Conservation (phyloP, 37 sponge, comb jelly and placozoan species). For the Aplysina aerophoba region DNA sequence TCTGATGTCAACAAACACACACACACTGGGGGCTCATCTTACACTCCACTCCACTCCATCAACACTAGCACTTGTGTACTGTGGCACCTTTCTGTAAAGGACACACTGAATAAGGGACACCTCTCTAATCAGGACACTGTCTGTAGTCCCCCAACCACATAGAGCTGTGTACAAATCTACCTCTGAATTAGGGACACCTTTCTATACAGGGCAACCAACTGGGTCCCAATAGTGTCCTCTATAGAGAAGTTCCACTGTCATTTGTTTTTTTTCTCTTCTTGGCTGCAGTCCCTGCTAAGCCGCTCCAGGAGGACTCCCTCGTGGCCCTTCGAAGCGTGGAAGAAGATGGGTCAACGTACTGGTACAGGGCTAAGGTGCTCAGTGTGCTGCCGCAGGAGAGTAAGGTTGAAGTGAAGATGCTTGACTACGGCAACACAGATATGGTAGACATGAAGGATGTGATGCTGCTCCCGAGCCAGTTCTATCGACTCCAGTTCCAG, state of each 20-base stretch:
- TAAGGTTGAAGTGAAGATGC: slow-evolving; percentile 18
- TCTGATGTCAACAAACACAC: not conserved
- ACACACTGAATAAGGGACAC: no score
- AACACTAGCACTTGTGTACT: no score
- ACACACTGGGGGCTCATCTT: not conserved
- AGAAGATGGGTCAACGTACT: not conserved
- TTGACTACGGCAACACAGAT: slow-evolving; percentile 74
- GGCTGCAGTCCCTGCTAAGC: not conserved
- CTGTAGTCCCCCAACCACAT: no score
- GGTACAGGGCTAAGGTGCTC: slow-evolving; percentile 13
- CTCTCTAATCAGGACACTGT: no score
- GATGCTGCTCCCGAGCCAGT: slow-evolving; percentile 47
- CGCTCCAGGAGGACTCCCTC: not conserved
- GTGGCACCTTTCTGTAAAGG: no score
- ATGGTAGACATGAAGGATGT: slow-evolving; percentile 21
- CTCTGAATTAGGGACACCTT: no score
- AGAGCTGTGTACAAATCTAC: no score
- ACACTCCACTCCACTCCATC: not conserved
- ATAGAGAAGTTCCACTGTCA: no score
- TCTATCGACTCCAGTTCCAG: slow-evolving; percentile 68
- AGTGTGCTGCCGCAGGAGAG: not conserved
- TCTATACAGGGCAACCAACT: no score
- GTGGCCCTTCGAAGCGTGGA: not conserved
- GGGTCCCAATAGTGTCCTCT: no score
- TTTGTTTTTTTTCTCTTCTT: not conserved